A percentile compares a stretch with the other conserved stretches of the same genome.
Conservation (phyloP, 1,140 invertebrate genomes). For the Scaptomyza montana region DNA sequence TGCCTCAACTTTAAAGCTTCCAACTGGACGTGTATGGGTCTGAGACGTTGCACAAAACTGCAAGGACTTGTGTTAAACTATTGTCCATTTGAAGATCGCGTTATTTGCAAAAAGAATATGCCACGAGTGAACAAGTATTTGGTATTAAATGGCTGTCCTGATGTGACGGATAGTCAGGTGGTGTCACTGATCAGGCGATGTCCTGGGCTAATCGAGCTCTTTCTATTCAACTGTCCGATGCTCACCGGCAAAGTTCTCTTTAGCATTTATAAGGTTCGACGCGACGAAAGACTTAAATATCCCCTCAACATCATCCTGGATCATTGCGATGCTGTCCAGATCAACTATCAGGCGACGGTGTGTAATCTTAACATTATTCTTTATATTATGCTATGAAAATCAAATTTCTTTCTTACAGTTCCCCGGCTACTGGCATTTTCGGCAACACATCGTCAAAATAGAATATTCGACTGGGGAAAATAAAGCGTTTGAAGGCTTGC, state of each 20-base stretch:
- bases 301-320: conserved; percentile 37
- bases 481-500: conserved; percentile 41
- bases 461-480: conserved; percentile 41
- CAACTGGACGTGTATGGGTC: background rate
- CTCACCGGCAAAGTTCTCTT: conserved; percentile 40
- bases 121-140: conserved; percentile 38
- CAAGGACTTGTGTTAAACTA: conserved; percentile 41
- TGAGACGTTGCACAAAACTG: conserved; percentile 6
- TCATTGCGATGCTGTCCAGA: conserved; percentile 17
- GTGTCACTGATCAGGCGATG: conserved; percentile 34
- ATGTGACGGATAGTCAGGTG: conserved; percentile 48
- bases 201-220: conserved; percentile 25
- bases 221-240: conserved; percentile 42
- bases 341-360: conserved; percentile 40
- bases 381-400: background rate
- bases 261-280: conserved; percentile 35
- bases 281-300: conserved; percentile 11
- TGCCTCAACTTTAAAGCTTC: conserved; percentile 17
- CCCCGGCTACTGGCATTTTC: conserved; percentile 39
- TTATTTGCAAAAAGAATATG: conserved; percentile 24
- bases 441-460: conserved; percentile 25
- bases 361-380: background rate
- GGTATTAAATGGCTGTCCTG: conserved; percentile 31
- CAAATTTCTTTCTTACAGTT: conserved; percentile 13
- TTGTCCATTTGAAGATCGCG: conserved; percentile 31